These are phyloP conservation scores for Drosophila kanapiae DNA, from an alignment of 1,140 invertebrate species.

Conservation along the genomic window DNA sequence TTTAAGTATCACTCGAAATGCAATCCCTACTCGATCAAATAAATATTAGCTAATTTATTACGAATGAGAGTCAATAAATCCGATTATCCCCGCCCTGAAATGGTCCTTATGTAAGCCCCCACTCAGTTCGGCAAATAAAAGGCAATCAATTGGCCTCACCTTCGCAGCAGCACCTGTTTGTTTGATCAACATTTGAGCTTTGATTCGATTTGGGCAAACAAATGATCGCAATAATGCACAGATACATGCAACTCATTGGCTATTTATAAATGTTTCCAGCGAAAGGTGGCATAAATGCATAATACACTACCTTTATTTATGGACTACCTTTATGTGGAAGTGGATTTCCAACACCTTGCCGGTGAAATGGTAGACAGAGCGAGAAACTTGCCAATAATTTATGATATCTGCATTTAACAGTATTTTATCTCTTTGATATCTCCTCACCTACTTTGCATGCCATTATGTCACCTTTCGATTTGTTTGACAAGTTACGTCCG, in stretches of 20 bases:
- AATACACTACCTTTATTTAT: constrained; percentile 19
- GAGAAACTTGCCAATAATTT: constrained; percentile 26
- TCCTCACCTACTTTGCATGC: constrained; percentile 26
- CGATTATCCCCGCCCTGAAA: constrained; percentile 4
- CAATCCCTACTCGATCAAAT: neutral
- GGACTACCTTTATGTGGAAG: constrained; percentile 3
- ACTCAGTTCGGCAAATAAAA: neutral
- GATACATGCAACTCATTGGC: constrained; percentile 40
- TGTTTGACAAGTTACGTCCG: constrained; percentile 40
- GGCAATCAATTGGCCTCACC: constrained; percentile 13
- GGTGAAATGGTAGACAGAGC: constrained; percentile 1
- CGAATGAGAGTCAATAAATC: constrained; percentile 11
- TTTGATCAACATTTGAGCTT: constrained; percentile 19
- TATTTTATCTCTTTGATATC: constrained; percentile 22
- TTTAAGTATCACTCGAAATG: neutral
- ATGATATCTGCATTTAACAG: constrained; percentile 27
- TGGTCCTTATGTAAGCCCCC: constrained; percentile 20
- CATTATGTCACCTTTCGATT: constrained; percentile 46
- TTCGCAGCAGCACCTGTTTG: constrained; percentile 37
- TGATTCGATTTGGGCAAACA: constrained; percentile 21
- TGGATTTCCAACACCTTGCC: constrained; percentile 15
- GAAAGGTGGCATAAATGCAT: constrained; percentile 27
- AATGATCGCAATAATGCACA: constrained; percentile 11
- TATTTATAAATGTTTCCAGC: constrained; percentile 29
- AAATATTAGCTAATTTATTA: constrained; percentile 5